These are phyloP conservation scores for Dasyornis broadbenti DNA, from an alignment of 2,113 vertebrate species.

Conservation along the genomic window DNA sequence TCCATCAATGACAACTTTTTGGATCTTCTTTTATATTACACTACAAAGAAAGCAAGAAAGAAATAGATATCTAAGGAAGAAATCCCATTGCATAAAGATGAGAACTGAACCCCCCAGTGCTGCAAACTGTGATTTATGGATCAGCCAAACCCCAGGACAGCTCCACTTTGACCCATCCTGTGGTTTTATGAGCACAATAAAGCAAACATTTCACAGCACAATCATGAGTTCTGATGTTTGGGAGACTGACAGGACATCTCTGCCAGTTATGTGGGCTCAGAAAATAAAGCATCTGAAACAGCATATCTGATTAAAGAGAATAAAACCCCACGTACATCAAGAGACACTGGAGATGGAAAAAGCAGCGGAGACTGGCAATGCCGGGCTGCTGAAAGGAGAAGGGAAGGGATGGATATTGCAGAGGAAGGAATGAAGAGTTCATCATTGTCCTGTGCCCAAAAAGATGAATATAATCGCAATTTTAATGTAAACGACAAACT, in stretches of 20 bases:
- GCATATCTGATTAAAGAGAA: background rate
- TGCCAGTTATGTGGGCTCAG: background rate
- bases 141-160: background rate
- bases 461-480: background rate
- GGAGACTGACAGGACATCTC: background rate
- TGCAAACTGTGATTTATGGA: background rate
- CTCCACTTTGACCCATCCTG: background rate
- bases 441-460: background rate
- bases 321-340: background rate
- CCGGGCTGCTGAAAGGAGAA: background rate
- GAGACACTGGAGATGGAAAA: background rate
- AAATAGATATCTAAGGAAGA: background rate
- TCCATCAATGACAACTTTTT: background rate
- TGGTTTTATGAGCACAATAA: background rate
- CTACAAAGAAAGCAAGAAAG: background rate
- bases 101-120: background rate
- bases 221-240: background rate
- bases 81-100: background rate
- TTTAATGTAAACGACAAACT: background rate
- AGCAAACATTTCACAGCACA: background rate
- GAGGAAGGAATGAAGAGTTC: background rate
- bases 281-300: background rate
- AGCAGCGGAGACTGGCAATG: rapidly evolving
- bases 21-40: background rate
- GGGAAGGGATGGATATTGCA: background rate